phyloP scores from a whole-genome alignment of 2,113 vertebrate genomes.

The Sphaerodactylus townsendi region DNA sequence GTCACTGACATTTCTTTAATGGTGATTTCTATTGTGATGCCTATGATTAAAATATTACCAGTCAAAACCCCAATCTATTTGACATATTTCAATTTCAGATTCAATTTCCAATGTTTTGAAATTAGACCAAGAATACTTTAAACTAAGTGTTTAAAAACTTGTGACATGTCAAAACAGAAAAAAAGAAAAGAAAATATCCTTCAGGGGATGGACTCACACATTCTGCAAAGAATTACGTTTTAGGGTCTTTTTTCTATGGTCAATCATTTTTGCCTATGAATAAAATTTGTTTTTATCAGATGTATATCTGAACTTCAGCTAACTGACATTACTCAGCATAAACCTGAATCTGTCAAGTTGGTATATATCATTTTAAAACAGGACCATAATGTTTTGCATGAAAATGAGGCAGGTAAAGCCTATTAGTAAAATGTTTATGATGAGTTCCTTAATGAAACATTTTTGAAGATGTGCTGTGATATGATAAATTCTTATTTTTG shows the following conservation, averaged over 20 bases:
- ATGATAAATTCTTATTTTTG: neutral
- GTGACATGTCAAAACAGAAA: neutral
- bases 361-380: neutral
- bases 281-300: neutral
- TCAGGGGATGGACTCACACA: neutral
- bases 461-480: constrained; percentile 14
- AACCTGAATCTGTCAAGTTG: neutral
- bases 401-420: neutral
- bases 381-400: neutral
- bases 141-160: neutral
- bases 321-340: neutral
- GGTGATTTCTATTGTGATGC: neutral
- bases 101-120: neutral
- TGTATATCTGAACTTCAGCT: neutral
- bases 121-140: neutral
- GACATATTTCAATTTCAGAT: neutral
- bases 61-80: neutral
- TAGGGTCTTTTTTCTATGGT: neutral
- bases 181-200: neutral
- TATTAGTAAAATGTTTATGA: constrained; percentile 23
- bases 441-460: neutral
- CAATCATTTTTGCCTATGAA: neutral
- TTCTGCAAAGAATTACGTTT: neutral
- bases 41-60: neutral
- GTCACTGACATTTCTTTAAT: neutral